These are phyloP conservation scores for Beris chalybata DNA, from an alignment of 2,888 invertebrate genomes.

Conservation along the genomic window DNA sequence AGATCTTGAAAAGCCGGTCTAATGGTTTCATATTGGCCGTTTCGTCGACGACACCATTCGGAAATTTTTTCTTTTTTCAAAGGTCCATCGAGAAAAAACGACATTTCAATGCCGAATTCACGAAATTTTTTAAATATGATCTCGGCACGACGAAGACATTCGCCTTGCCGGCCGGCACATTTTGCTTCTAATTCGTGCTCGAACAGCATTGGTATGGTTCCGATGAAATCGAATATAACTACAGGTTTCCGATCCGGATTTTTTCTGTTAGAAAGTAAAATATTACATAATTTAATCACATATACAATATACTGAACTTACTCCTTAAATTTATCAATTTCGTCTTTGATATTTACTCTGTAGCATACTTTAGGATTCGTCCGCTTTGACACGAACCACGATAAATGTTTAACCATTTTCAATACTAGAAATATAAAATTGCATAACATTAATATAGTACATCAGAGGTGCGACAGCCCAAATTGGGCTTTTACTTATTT, in stretches of 20 bases:
- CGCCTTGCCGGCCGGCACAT: constrained; percentile 32
- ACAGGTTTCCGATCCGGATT: constrained; percentile 27
- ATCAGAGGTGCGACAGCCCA: too few species aligned
- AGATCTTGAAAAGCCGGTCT: constrained; percentile 24
- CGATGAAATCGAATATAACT: constrained; percentile 35
- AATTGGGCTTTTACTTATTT: too few species aligned
- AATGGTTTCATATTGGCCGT: constrained; percentile 25
- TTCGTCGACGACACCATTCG: constrained; percentile 19
- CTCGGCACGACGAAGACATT: constrained; percentile 18
- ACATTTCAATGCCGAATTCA: constrained; percentile 20
- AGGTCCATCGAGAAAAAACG: constrained; percentile 37
- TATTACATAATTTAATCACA: not conserved
- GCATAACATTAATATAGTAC: too few species aligned
- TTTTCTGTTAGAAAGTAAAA: constrained; percentile 22
- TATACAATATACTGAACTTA: not conserved
- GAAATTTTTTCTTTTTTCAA: constrained; percentile 34
- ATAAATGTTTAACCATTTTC: constrained; percentile 6
- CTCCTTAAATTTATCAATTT: constrained; percentile 12
- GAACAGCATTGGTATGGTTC: constrained; percentile 22
- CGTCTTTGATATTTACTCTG: not conserved
- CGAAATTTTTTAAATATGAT: constrained; percentile 32
- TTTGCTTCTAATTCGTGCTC: constrained; percentile 23
- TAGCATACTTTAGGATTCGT: not conserved
- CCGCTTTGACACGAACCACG: not conserved
- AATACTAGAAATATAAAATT: too few species aligned